These are phyloP conservation scores for Thymelicus lineola DNA, from an alignment of 2,888 invertebrate species.

Conservation along the genomic window DNA sequence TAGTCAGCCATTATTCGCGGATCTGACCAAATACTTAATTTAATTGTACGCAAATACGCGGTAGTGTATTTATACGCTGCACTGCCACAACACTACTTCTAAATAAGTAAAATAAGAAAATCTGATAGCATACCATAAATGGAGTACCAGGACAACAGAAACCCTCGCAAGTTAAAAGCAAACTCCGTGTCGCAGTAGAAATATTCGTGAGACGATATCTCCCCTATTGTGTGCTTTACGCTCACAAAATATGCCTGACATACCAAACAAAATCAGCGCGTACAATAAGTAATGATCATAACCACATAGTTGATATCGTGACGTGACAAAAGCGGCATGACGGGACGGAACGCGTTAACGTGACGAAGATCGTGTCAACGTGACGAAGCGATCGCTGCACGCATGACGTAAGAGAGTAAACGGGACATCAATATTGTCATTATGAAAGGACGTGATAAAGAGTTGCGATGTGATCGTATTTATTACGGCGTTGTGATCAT, in stretches of 20 bases:
- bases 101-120: background rate
- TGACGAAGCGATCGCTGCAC: constrained; percentile 33
- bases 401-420: constrained; percentile 31
- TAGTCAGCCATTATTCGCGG: too few relatives aligned
- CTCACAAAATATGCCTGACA: constrained; percentile 8
- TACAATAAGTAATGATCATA: constrained; percentile 30
- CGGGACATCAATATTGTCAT: constrained; percentile 38
- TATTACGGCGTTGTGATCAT: constrained; percentile 28
- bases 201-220: constrained; percentile 1
- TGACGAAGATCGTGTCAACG: constrained; percentile 29
- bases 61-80: too few relatives aligned
- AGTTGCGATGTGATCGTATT: constrained; percentile 30
- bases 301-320: constrained; percentile 28
- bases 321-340: constrained; percentile 30
- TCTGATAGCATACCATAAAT: background rate
- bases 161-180: background rate
- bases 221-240: background rate
- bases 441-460: constrained; percentile 35
- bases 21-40: too few relatives aligned
- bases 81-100: too few relatives aligned
- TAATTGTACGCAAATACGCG: too few relatives aligned
- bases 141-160: background rate
- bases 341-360: constrained; percentile 27
- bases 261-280: constrained; percentile 21
- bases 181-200: background rate